These are phyloP conservation scores for Agriopis leucophaearia DNA, from an alignment of 2,888 invertebrate genomes.

Conservation along the genomic window DNA sequence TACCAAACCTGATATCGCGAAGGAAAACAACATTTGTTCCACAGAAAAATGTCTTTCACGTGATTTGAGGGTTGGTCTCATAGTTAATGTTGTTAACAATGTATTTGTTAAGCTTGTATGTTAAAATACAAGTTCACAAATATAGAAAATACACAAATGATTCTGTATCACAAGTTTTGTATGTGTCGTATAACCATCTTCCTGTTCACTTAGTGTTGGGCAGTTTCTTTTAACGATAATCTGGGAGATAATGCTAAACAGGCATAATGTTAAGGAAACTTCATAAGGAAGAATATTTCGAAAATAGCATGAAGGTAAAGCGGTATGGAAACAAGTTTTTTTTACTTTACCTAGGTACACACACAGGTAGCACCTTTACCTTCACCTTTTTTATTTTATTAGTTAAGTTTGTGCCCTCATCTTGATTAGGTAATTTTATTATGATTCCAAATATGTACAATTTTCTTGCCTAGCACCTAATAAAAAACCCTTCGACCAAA, in stretches of 20 bases:
- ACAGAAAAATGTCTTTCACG: too few relatives aligned
- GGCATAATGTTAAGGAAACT: slow-evolving; percentile 28
- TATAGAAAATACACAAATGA: background rate
- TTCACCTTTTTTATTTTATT: too few relatives aligned
- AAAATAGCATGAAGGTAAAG: slow-evolving; percentile 14
- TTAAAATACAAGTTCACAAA: slow-evolving; percentile 5
- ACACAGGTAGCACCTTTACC: too few relatives aligned
- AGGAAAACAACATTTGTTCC: too few relatives aligned
- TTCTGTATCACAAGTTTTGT: slow-evolving; percentile 21
- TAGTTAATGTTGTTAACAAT: too few relatives aligned
- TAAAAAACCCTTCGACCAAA: too few relatives aligned
- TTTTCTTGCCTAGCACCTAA: too few relatives aligned
- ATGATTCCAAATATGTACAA: too few relatives aligned
- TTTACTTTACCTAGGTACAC: background rate
- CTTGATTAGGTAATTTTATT: too few relatives aligned
- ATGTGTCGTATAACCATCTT: background rate
- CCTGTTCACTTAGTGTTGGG: slow-evolving; percentile 55
- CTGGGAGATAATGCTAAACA: slow-evolving; percentile 44
- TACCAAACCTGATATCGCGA: too few relatives aligned
- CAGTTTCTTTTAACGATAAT: slow-evolving; percentile 70
- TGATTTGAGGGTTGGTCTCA: too few relatives aligned
- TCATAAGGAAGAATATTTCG: slow-evolving; percentile 20
- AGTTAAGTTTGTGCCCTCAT: too few relatives aligned
- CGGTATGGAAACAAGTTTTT: background rate
- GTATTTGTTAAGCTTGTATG: background rate